Conservation (phyloP, 2,888 invertebrate species). For the Busseola fusca region DNA sequence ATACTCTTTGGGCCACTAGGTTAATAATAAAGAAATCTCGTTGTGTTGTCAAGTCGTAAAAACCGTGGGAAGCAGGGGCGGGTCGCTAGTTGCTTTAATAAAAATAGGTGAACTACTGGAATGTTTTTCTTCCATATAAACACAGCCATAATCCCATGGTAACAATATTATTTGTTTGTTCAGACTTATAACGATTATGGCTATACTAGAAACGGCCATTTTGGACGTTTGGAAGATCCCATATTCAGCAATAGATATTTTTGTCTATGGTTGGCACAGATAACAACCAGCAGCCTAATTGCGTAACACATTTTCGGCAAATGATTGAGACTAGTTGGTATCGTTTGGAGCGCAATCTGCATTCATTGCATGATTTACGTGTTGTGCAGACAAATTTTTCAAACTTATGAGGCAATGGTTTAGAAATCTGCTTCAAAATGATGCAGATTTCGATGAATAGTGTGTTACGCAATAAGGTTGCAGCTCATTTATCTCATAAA, state of each 20-base stretch:
- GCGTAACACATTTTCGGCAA: no score
- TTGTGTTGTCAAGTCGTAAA: not conserved
- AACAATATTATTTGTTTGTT: slow-evolving; percentile 10
- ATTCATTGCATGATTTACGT: no score
- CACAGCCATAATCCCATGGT: not conserved
- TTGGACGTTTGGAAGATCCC: slow-evolving; percentile 1
- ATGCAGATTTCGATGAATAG: no score
- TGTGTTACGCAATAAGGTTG: no score
- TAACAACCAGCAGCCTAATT: no score
- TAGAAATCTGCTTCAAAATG: no score
- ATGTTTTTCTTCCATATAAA: not conserved
- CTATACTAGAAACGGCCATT: not conserved
- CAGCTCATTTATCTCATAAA: not conserved
- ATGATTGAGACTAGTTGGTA: no score
- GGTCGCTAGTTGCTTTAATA: not conserved
- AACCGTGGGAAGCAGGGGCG: not conserved
- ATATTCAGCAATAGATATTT: slow-evolving; percentile 19
- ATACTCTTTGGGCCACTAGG: no score
- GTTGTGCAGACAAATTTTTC: no score
- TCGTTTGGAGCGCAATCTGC: no score
- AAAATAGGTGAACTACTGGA: not conserved
- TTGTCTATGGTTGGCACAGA: not conserved
- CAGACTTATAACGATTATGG: not conserved
- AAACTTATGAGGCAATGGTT: no score
- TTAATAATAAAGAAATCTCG: not conserved